A percentile compares a stretch with the other conserved stretches of the same genome.
phyloP scores from a whole-genome alignment of 2,113 vertebrate genomes.

The Hippocampus abdominalis region DNA sequence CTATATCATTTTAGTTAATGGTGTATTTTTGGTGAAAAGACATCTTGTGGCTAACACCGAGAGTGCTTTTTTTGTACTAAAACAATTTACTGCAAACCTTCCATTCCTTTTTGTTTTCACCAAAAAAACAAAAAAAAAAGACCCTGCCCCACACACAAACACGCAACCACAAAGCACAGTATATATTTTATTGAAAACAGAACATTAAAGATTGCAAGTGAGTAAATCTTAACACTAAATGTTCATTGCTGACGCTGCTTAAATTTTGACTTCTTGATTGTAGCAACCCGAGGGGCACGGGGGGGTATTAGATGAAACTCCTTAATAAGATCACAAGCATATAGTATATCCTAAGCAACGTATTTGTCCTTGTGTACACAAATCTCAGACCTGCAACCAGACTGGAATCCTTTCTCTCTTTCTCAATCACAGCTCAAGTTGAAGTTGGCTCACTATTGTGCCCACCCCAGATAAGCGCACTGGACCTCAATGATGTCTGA shows the following conservation, averaged over 20 bases:
- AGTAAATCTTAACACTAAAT: neutral
- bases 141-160: neutral
- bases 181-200: constrained; percentile 40
- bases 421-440: neutral
- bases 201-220: constrained; percentile 1
- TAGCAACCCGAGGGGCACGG: neutral
- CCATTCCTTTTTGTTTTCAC: neutral
- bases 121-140: neutral
- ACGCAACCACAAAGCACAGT: constrained; percentile 9
- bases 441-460: neutral
- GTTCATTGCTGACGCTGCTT: neutral
- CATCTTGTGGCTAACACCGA: neutral
- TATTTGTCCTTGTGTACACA: neutral
- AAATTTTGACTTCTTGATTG: constrained; percentile 1
- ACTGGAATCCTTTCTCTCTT: neutral
- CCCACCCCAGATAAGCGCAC: constrained; percentile 16
- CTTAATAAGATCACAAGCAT: neutral
- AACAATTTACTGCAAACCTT: neutral
- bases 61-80: constrained; percentile 16
- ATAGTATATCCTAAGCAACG: neutral
- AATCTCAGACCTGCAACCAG: neutral
- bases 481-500: constrained; percentile 23
- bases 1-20: neutral
- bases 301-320: neutral
- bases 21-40: neutral